These are phyloP conservation scores for Aquatica leii DNA, from an alignment of 2,888 invertebrate genomes.

Conservation along the genomic window DNA sequence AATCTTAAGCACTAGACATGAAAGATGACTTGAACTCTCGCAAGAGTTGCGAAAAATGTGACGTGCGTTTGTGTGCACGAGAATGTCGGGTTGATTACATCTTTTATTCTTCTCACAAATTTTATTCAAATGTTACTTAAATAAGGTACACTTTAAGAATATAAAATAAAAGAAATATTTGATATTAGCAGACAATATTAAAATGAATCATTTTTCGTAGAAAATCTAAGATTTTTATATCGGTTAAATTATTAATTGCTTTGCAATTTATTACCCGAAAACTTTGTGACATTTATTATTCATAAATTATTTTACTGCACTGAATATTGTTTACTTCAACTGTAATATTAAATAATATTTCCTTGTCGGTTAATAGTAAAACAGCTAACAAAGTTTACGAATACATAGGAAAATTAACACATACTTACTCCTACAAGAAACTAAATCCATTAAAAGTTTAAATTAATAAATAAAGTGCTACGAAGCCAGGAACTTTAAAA, in stretches of 20 bases:
- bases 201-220: too few relatives aligned
- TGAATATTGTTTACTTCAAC: slow-evolving; percentile 5
- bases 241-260: slow-evolving; percentile 10
- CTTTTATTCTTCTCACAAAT: slow-evolving; percentile 45
- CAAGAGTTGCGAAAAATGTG: slow-evolving; percentile 40
- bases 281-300: slow-evolving; percentile 9
- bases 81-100: slow-evolving; percentile 51
- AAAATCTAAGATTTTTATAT: too few relatives aligned
- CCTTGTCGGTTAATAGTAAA: slow-evolving; percentile 8
- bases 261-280: background rate
- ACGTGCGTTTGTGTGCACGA: slow-evolving; percentile 39
- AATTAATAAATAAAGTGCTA: slow-evolving; percentile 30
- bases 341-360: slow-evolving; percentile 10
- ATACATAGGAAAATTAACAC: slow-evolving; percentile 30
- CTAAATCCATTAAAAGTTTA: slow-evolving; percentile 33
- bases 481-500: slow-evolving; percentile 19
- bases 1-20: slow-evolving; percentile 56
- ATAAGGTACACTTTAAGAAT: slow-evolving; percentile 26
- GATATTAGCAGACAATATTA: slow-evolving; percentile 2
- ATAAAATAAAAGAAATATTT: slow-evolving; percentile 15
- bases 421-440: slow-evolving; percentile 24
- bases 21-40: slow-evolving; percentile 52
- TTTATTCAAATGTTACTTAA: slow-evolving; percentile 31
- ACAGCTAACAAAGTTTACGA: slow-evolving; percentile 14
- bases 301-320: background rate